phyloP scores from a whole-genome alignment of 2,797 vertebrate species.

The Eleutherodactylus coqui region DNA sequence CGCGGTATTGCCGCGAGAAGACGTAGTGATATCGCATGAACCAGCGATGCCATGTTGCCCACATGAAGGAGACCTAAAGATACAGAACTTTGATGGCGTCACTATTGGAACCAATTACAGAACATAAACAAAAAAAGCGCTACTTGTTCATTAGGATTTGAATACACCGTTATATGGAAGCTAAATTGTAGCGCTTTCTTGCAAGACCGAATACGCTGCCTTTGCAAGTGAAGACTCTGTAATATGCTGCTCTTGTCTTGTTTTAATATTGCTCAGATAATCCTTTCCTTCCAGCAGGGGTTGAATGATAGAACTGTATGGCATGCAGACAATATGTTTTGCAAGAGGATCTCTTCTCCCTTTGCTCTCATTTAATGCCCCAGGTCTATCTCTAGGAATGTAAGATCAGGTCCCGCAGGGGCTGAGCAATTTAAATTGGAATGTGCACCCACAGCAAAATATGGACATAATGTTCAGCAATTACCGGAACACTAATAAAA shows the following conservation, averaged over 20 bases:
- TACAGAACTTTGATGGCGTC: not conserved
- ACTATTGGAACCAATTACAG: not conserved
- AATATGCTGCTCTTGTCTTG: slow-evolving; percentile 11
- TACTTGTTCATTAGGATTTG: not conserved
- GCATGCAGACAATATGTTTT: slow-evolving; percentile 35
- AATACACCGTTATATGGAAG: not conserved
- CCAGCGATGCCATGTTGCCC: too few relatives aligned
- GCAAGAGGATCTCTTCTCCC: slow-evolving; percentile 16
- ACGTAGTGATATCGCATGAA: too few relatives aligned
- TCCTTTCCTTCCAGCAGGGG: slow-evolving; percentile 15
- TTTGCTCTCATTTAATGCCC: slow-evolving; percentile 42
- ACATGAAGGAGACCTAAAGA: too few relatives aligned
- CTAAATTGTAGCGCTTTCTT: not conserved
- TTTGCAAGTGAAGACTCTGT: not conserved
- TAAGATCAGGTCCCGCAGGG: slow-evolving; percentile 55
- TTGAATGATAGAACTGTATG: slow-evolving; percentile 30
- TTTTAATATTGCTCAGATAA: slow-evolving; percentile 43
- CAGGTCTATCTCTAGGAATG: slow-evolving; percentile 50
- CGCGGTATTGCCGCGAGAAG: too few relatives aligned
- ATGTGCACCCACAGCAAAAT: slow-evolving; percentile 63
- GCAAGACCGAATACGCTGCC: slow-evolving; percentile 8
- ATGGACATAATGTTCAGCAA: slow-evolving; percentile 43
- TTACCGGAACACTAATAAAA: slow-evolving; percentile 59
- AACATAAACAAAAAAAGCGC: too few relatives aligned
- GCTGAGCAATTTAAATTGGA: slow-evolving; percentile 60